Base-by-base conservation (phyloP, 2,797 vertebrate genomes). In the Coilia nasus region DNA sequence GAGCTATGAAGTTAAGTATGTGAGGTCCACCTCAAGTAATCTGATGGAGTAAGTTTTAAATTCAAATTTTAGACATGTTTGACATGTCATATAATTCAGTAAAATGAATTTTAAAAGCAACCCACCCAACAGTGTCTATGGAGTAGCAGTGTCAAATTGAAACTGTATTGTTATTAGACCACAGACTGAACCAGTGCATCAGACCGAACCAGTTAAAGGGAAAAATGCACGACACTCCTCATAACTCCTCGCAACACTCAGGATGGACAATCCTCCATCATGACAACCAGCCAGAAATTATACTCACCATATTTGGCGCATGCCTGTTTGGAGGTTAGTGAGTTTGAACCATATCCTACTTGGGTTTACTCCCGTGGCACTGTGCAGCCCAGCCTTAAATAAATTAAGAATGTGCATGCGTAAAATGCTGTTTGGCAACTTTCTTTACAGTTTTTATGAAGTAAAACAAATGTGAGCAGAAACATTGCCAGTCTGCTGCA, bases 231-330 rank as follows among this genome's bases (percentile, higher is more conserved):
- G 7, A 7, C 31, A 7, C 15, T 41, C 31, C 71, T 17, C 31
- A 0, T 1, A 78, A 78, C 35, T 35, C 67, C 67, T 75, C 62
- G 25, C 23, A 2, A 25, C 25, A 15, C 62, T 81, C 35, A 67
- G 57, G 19, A 11, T 83, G 82, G 78, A 25, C 10, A 19, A 67
- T 81, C 25, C 44, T 57, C 35, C 3, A 28, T 41, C 46, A 60
- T 1, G 1, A 78, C 1, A 3, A 83, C 19, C 83, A 86, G n/a
- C 87, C 85, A 57, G 60, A 41, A 14, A 85, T 87, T 78, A 78
- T 88, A 46, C 82, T 88, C 19, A 83, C 84, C 64, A 82, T 88
- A n/a, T 88, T 86, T 86, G 85, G 87, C 44, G 60, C 75, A 31
- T 88, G 82, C 62, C 62, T 88, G 14, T 83, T 85, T 31, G 85